A percentile compares a stretch with the other conserved stretches of the same genome.
Conservation (phyloP, 37 sponge, comb jelly and placozoan genomes). For the Eunapius fragilis region DNA sequence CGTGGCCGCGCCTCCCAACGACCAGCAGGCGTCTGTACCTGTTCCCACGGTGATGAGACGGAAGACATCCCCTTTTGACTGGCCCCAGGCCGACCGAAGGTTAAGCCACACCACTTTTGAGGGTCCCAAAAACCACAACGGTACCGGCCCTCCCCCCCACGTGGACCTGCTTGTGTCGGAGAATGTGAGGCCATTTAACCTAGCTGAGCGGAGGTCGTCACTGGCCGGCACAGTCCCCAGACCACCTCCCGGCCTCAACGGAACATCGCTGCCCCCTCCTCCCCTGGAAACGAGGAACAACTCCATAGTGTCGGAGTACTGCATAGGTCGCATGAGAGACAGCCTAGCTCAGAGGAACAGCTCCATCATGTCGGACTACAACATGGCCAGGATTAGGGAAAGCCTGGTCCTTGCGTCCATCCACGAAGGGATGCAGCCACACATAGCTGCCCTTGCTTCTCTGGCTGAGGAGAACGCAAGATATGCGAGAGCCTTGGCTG, state of each 20-base stretch:
- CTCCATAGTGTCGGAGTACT: neutral
- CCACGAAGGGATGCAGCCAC: neutral
- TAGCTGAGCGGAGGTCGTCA: neutral
- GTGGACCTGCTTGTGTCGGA: neutral
- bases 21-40: neutral
- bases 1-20: neutral
- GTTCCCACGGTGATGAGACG: neutral
- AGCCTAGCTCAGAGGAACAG: neutral
- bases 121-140: neutral
- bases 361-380: neutral
- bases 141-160: neutral
- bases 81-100: conserved; percentile 33
- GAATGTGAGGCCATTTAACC: too few relatives aligned
- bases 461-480: conserved; percentile 53
- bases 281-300: neutral
- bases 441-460: conserved; percentile 6
- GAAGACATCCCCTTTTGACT: conserved; percentile 15
- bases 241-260: neutral
- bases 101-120: neutral
- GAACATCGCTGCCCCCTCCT: neutral
- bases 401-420: neutral
- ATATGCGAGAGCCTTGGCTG: conserved; percentile 29
- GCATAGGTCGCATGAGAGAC: neutral
- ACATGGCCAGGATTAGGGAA: neutral
- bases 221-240: neutral